Evolutionary conservation across 2,113 vertebrate genomes (phyloP).

Genomic region (Trichechus manatus): DNA sequence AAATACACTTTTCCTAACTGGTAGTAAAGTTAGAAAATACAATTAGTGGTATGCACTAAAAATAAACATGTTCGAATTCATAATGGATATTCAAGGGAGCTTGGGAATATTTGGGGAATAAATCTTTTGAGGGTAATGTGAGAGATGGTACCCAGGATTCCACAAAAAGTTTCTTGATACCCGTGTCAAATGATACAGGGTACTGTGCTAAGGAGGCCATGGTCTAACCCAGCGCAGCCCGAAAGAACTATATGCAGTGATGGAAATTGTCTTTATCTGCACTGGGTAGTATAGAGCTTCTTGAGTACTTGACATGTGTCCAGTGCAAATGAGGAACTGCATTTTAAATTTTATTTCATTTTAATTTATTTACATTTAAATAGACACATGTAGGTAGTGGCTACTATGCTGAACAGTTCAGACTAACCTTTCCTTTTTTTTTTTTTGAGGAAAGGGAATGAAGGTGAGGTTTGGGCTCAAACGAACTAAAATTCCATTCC

Average conservation of each 20-base stretch:
- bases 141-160: not conserved
- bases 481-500: not conserved
- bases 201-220: not conserved
- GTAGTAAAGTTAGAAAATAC: not conserved
- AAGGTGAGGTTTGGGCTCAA: not conserved
- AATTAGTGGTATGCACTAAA: not conserved
- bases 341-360: not conserved
- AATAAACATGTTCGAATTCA: not conserved
- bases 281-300: not conserved
- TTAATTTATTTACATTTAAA: not conserved
- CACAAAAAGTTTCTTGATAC: not conserved
- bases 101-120: not conserved
- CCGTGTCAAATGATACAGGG: not conserved
- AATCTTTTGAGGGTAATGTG: not conserved
- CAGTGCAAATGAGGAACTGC: not conserved
- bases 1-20: not conserved
- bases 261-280: not conserved
- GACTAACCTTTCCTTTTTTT: not conserved
- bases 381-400: too few relatives aligned
- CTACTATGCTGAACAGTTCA: not conserved
- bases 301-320: not conserved
- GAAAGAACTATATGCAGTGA: not conserved
- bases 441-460: not conserved
- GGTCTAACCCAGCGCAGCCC: not conserved
- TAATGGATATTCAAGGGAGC: not conserved